Evolutionary conservation across 2,888 invertebrate species (phyloP), one percentile per base, ranked within the genome.

Genomic region (Embidobia sp.): DNA sequence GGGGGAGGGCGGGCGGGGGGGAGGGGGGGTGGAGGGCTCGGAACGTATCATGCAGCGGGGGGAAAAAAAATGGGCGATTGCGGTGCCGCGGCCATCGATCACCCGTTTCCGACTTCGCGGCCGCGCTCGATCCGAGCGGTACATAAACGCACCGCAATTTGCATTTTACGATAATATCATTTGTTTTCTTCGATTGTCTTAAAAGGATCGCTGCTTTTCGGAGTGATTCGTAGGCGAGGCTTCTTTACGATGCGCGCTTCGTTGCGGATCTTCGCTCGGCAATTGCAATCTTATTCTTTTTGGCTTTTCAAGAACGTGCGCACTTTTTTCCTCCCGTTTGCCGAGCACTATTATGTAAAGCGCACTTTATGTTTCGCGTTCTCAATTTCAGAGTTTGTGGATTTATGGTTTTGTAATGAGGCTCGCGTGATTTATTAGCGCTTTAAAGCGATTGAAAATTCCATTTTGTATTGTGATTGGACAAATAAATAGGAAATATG

Each of bases 141-240:
- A 27, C 64, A 49, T 73, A 57, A 61, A 61, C 46, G 46, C 33
- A 40, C 22, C 53, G 53, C 57, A 53, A 59, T 74, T 74, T 74
- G 37, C 66, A 67, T 74, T 74, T 66, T 61, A 46, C 61, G 64
- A 73, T 66, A 64, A 51, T 73, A 73, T 73, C 73, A 73, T 73
- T 73, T 73, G 64, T 64, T 64, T 72, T 64, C 64, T 55, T 42
- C 44, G 51, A 64, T 73, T 73, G 73, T 73, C 57, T 64, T 42
- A 33, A 63, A 63, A 63, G 26, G 46, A 72, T 37, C 26, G 15
- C n/a, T 22, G 8, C 26, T 57, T 57, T 63, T 42, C n/a, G 46
- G 46, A 37, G 37, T 18, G 61, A 37, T 48, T 48, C 35, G 27
- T 48, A 46, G 26, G 42, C 29, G 29, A 40, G 29, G n/a, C n/a